Base-by-base conservation (phyloP, 2,797 vertebrate species). In the Tenualosa ilisha region DNA sequence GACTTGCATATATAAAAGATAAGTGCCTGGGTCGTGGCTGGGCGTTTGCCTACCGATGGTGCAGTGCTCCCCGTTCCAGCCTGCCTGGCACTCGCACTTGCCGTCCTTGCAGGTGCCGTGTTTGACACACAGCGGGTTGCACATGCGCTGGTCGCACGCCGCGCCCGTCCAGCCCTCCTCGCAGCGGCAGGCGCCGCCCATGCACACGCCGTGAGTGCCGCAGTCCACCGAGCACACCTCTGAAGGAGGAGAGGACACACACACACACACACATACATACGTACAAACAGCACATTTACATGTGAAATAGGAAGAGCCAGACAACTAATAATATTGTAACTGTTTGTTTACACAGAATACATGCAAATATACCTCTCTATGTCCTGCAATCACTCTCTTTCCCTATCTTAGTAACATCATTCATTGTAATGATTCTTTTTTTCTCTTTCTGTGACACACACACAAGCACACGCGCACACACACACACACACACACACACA, bases 1-100 rank as follows among this genome's bases (percentile, higher is more conserved):
- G 5, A 51, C 50, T 1, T 49, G 7, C 3, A 49, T 51, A 72
- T 72, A 75, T 2, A 43, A 75, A 17, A 37, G 68, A 75, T 75
- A 75, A 75, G 68, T 75, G 68, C 68, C 68, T 75, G 68, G 68
- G 68, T 43, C 37, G 40, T 84, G 72, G 94, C 94, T 95, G 94
- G 95, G 94, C 94, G 93, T 96, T 96, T 95, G 95, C 98, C 95
- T 96, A 99, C 98, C 98, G 90, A 99, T 99, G 96, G 98, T 99
- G 97, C 98, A 99, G 97, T 99, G 98, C 94, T 99, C 98, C 94
- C 98, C 98, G 93, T 99, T 99, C 98, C 98, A 99, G 95, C 98
- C 98, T 94, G 98, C 97, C 95, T 97, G 97, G 95, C 98, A 99
- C 96, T 99, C 98, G 96, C 98, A 99, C 94, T 98, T 99, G 89